phyloP scores from a whole-genome alignment of 2,888 invertebrate species.

The Anthrax anthrax region DNA sequence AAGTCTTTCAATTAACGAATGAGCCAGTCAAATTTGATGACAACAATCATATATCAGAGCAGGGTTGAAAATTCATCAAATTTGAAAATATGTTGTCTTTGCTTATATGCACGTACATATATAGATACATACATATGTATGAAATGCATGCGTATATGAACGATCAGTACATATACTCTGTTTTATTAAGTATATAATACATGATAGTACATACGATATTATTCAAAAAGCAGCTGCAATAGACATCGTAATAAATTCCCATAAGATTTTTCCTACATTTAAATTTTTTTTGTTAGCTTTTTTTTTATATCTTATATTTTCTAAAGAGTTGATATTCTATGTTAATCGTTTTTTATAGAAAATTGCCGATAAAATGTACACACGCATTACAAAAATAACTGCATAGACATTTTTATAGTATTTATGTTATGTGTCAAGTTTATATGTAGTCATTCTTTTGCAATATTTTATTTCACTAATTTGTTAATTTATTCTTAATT shows the following conservation, averaged over 20 bases:
- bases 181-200: no score
- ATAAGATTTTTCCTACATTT: neutral
- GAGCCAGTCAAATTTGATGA: slow-evolving; percentile 29
- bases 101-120: no score
- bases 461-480: slow-evolving; percentile 13
- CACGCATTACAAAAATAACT: no score
- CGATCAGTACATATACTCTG: no score
- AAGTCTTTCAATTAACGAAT: slow-evolving; percentile 11
- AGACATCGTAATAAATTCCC: neutral
- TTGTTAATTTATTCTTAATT: slow-evolving; percentile 31
- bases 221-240: neutral
- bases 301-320: neutral
- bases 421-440: neutral
- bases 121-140: no score
- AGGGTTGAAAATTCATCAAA: slow-evolving; percentile 21
- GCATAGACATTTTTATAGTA: no score
- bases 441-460: neutral
- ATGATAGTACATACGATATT: no score
- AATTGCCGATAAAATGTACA: neutral
- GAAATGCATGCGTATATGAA: no score
- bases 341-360: neutral
- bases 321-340: neutral
- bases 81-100: neutral
- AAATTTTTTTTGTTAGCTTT: neutral
- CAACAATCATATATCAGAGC: slow-evolving; percentile 33